Conservation (phyloP, 2,113 vertebrate genomes). For the Daubentonia madagascariensis region DNA sequence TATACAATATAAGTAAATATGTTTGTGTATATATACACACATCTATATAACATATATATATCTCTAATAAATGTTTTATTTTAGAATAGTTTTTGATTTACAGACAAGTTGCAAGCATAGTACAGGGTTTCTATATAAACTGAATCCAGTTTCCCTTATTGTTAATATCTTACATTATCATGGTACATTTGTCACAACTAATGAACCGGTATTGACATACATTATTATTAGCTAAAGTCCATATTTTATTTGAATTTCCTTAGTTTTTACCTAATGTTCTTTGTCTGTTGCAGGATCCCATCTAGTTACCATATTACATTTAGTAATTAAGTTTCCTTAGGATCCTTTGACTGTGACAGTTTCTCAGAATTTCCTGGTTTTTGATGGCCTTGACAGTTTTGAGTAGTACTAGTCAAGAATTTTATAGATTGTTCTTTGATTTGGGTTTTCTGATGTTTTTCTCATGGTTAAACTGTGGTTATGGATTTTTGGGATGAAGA, state of each 20-base stretch:
- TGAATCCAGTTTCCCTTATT: not conserved
- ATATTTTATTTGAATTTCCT: not conserved
- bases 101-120: not conserved
- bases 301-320: not conserved
- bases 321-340: not conserved
- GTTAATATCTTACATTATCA: not conserved
- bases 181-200: not conserved
- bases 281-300: not conserved
- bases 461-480: not conserved
- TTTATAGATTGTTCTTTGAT: not conserved
- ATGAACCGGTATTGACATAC: not conserved
- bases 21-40: not conserved
- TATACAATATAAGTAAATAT: not conserved
- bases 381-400: constrained; percentile 1
- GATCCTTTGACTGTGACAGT: not conserved
- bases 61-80: constrained; percentile 10
- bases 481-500: not conserved
- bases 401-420: not conserved
- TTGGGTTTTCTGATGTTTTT: constrained; percentile 27
- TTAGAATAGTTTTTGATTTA: constrained; percentile 26
- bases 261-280: not conserved
- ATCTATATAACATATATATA: not conserved
- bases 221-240: not conserved
- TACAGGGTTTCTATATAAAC: not conserved
- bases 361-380: not conserved